These are phyloP conservation scores for Anas platyrhynchos DNA, from an alignment of 2,113 vertebrate genomes.

Conservation along the genomic window DNA sequence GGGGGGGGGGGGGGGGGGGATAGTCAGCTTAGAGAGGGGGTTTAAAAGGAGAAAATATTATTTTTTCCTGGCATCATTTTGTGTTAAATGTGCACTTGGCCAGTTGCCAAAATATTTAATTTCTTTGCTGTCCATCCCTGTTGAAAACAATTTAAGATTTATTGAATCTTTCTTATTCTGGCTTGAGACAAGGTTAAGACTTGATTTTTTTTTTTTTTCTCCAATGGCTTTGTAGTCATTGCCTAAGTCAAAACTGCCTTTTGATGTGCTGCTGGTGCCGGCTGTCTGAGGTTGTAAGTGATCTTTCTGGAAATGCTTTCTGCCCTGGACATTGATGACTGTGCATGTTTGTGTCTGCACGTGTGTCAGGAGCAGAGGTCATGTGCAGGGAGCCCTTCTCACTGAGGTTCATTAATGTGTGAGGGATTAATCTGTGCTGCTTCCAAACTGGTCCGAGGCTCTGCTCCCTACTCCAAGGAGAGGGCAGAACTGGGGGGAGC, in stretches of 20 bases:
- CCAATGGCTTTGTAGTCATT: background rate
- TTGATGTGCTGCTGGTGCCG: background rate
- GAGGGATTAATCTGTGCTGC: background rate
- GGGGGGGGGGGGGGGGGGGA: background rate
- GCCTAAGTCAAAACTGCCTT: background rate
- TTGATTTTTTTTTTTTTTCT: background rate
- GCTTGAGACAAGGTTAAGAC: constrained; percentile 24
- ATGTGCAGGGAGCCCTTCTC: background rate
- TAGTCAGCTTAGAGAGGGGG: constrained; percentile 20
- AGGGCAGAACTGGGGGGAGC: background rate
- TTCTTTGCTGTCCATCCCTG: constrained; percentile 54
- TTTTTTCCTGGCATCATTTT: constrained; percentile 44
- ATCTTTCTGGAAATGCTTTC: background rate
- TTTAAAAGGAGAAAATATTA: constrained; percentile 66
- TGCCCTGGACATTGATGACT: background rate
- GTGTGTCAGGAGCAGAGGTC: background rate
- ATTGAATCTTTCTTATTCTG: constrained; percentile 32
- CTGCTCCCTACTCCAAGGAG: background rate
- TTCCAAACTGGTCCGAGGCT: background rate
- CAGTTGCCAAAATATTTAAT: constrained; percentile 49
- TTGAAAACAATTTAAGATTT: constrained; percentile 48
- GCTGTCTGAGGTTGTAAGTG: background rate
- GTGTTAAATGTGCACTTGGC: constrained; percentile 54
- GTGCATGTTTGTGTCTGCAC: rapidly evolving
- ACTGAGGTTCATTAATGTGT: background rate